Conservation (phyloP, 2,113 vertebrate genomes). For the Mesocricetus auratus region DNA sequence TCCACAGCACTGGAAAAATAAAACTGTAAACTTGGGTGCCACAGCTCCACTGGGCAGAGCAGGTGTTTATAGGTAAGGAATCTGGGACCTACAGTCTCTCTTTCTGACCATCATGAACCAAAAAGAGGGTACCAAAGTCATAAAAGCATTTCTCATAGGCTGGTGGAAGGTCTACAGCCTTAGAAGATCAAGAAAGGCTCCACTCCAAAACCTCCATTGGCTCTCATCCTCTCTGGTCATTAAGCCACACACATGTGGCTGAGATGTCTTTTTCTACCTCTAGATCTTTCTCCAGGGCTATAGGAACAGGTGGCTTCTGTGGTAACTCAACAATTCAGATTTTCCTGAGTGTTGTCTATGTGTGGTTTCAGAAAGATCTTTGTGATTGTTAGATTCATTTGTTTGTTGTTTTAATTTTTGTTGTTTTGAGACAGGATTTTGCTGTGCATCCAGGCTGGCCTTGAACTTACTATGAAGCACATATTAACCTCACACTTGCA, state of each 20-base stretch:
- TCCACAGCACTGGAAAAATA: not conserved
- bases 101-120: not conserved
- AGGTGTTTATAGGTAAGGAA: not conserved
- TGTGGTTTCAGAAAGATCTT: constrained; percentile 28
- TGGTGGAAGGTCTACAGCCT: not conserved
- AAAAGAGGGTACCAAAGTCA: not conserved
- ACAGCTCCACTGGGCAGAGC: not conserved
- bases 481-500: not conserved
- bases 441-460: not conserved
- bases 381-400: not conserved
- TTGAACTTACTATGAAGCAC: not conserved
- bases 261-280: not conserved
- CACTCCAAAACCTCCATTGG: not conserved
- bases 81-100: not conserved
- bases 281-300: not conserved
- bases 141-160: not conserved
- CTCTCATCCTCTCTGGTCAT: not conserved
- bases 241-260: not conserved
- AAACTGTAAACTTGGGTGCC: not conserved
- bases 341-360: constrained; percentile 25
- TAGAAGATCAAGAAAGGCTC: not conserved
- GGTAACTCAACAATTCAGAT: constrained; percentile 6
- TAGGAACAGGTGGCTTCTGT: constrained; percentile 1
- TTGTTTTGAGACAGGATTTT: not conserved
- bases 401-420: not conserved